phyloP scores from a whole-genome alignment of 2,797 vertebrate species.

The Ceryle rudis region DNA sequence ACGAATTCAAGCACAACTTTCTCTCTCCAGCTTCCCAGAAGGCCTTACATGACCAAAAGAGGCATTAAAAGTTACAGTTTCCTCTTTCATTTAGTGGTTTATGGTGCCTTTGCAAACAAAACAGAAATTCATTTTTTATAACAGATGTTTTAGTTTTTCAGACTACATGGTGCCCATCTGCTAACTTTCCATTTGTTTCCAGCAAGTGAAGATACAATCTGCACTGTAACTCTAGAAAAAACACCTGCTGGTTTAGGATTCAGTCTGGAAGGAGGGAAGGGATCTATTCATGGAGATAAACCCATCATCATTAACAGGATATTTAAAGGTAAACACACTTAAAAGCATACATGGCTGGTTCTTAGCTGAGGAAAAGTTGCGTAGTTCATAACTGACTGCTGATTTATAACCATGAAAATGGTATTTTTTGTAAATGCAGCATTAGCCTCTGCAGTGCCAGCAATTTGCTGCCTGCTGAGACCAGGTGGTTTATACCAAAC shows the following conservation, averaged over 20 bases:
- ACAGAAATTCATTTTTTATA: not conserved
- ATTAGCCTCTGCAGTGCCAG: not conserved
- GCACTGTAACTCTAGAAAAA: conserved; percentile 85
- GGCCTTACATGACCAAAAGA: not conserved
- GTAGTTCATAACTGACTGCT: not conserved
- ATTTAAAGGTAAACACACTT: conserved; percentile 85
- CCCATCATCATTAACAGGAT: conserved; percentile 89
- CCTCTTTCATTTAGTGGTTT: not conserved
- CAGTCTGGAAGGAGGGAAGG: conserved; percentile 93
- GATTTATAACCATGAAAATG: not conserved
- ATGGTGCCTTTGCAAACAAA: not conserved
- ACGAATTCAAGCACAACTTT: not conserved
- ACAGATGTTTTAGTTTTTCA: not conserved
- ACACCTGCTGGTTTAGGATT: conserved; percentile 90
- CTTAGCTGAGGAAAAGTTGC: not conserved
- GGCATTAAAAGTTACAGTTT: not conserved
- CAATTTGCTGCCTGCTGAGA: not conserved
- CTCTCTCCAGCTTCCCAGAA: not conserved
- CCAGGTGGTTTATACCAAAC: not conserved
- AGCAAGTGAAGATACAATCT: conserved; percentile 76
- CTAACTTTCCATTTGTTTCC: conserved; percentile 12
- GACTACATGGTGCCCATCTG: not conserved
- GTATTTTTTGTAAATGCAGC: not conserved
- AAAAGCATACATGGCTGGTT: fast-evolving
- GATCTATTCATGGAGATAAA: conserved; percentile 91